phyloP scores from a whole-genome alignment of 2,113 vertebrate species.

The Nerophis ophidion region DNA sequence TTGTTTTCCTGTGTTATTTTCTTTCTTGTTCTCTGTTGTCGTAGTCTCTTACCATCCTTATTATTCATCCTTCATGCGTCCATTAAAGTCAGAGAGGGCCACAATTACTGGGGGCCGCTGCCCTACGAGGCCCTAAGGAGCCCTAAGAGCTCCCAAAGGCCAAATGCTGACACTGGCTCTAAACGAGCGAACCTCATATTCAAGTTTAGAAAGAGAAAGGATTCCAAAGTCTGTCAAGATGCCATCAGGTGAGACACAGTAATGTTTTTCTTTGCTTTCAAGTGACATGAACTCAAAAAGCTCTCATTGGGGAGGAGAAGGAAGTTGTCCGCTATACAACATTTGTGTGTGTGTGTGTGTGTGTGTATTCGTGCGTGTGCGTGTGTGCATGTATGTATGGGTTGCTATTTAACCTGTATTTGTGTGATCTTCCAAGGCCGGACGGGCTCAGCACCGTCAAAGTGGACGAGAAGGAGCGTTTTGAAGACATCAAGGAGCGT shows the following conservation, averaged over 20 bases:
- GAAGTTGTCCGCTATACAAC: conserved; percentile 6
- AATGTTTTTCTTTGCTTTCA: background rate
- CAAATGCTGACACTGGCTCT: conserved; percentile 75
- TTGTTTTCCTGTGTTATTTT: conserved; percentile 75
- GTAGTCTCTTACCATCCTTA: conserved; percentile 76
- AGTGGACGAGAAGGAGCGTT: conserved; percentile 97
- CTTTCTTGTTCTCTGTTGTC: conserved; percentile 74
- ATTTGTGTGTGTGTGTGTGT: background rate
- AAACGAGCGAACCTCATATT: conserved; percentile 85
- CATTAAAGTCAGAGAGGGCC: conserved; percentile 91
- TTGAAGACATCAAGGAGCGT: conserved; percentile 97
- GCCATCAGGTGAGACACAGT: conserved; percentile 82
- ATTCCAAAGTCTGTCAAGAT: conserved; percentile 83
- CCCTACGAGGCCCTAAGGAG: conserved; percentile 71
- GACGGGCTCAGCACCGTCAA: conserved; percentile 96
- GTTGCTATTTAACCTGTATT: conserved; percentile 20
- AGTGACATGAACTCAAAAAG: background rate
- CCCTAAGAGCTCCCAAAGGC: conserved; percentile 72
- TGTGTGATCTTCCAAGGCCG: conserved; percentile 74
- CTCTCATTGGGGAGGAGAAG: too few relatives aligned
- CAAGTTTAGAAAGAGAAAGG: conserved; percentile 96
- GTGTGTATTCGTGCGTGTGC: background rate
- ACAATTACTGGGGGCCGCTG: conserved; percentile 82
- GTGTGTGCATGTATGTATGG: background rate
- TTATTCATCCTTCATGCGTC: conserved; percentile 76